These are phyloP conservation scores for Argyresthia goedartella DNA, from an alignment of 2,888 invertebrate species.

Conservation along the genomic window DNA sequence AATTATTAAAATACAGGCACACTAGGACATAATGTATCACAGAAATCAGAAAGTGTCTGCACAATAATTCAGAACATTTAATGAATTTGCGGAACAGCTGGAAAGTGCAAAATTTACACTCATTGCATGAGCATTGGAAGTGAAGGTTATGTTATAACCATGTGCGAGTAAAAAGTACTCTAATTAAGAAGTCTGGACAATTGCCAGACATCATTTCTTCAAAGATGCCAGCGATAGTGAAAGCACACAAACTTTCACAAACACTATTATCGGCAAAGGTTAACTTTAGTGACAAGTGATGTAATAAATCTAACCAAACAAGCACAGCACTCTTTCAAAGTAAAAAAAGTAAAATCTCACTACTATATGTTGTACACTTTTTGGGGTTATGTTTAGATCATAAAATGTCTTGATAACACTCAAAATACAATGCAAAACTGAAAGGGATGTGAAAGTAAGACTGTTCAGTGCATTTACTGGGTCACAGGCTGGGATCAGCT, in stretches of 20 bases:
- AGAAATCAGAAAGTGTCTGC: too few relatives aligned
- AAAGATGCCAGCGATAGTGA: constrained; percentile 10
- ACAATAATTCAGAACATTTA: too few relatives aligned
- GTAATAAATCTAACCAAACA: too few relatives aligned
- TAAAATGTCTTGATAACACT: not conserved
- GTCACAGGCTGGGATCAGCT: constrained; percentile 56
- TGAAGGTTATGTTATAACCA: not conserved
- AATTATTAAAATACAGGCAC: too few relatives aligned
- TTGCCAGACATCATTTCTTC: constrained; percentile 35
- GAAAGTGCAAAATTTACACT: too few relatives aligned
- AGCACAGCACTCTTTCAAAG: too few relatives aligned
- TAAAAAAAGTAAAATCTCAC: too few relatives aligned
- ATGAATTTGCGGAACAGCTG: too few relatives aligned
- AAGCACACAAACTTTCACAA: constrained; percentile 3
- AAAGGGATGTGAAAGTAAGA: constrained; percentile 12
- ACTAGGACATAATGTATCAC: too few relatives aligned
- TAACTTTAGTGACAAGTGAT: too few relatives aligned
- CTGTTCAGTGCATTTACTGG: constrained; percentile 28
- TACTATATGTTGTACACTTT: too few relatives aligned
- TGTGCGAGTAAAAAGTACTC: constrained; percentile 24
- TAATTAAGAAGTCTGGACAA: constrained; percentile 47
- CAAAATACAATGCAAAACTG: too few relatives aligned
- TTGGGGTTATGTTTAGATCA: constrained; percentile 1
- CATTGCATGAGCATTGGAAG: not conserved
- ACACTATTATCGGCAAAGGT: not conserved